Evolutionary conservation across 2,888 invertebrate genomes (phyloP), one percentile per base, ranked within the genome.

Genomic region (Molanna angustata): DNA sequence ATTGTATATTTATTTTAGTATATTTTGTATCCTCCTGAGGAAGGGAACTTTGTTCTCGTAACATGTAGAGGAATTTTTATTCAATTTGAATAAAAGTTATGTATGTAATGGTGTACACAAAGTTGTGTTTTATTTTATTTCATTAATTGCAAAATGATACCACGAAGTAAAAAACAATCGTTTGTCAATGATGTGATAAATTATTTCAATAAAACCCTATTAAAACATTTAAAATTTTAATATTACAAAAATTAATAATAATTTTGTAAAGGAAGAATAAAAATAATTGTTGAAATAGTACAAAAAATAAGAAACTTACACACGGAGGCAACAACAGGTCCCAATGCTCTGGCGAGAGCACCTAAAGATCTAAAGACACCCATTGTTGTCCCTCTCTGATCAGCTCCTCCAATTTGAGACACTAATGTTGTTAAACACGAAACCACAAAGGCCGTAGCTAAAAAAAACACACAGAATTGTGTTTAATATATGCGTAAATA

Each of bases 301-400:
- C 27, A 7, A 14, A 47, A 18, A 47, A 27, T 31, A 40, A 17
- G 7, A 14, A 7, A 43, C 35, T 69, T 71, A 92, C 93, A 80
- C 61, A 90, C 79, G 47, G 94, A 91, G 18, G 94, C 90, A 11
- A 93, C 69, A 48, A 96, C 76, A 0, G 98, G 98, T 0, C 98
- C 98, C 22, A 92, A 69, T 17, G 95, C 94, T 61, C 98, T 78
- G 1, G 97, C 96, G 37, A 99, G 74, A 1, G 97, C 93, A 13
- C 98, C 98, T 31, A 98, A 76, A 1, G 97, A 96, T 55, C 98
- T 81, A 66, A 97, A 92, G 60, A 93, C 90, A 9, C 99, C 99
- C 66, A 97, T 84, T 59, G 94, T 89, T 0, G 88, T 87, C 20
- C 98, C 98, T 66, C 96, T 94, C 65, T 94, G 90, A 65, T 86